A percentile compares a stretch with the other conserved stretches of the same genome.
Evolutionary conservation across 2,888 invertebrate genomes (phyloP).

Genomic region (Eristalis pertinax): DNA sequence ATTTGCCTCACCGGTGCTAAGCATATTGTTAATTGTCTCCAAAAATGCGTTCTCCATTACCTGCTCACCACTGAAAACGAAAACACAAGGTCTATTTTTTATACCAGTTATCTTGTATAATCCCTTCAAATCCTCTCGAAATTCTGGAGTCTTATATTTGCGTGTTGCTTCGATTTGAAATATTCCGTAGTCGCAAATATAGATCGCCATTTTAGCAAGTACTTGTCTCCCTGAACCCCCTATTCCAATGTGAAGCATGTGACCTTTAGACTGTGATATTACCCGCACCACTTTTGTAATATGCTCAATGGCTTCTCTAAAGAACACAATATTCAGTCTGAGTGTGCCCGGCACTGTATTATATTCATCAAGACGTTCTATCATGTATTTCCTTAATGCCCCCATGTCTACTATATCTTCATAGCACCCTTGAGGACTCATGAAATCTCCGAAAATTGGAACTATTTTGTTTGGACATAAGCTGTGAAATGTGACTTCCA

Average conservation of each 20-base stretch:
- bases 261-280: constrained; percentile 91
- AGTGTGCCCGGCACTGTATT: constrained; percentile 90
- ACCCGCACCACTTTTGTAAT: constrained; percentile 91
- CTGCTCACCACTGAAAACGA: constrained; percentile 93
- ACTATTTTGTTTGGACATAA: constrained; percentile 88
- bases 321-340: constrained; percentile 91
- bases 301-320: constrained; percentile 93
- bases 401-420: constrained; percentile 88
- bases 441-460: constrained; percentile 90
- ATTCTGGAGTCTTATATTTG: constrained; percentile 89
- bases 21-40: constrained; percentile 93
- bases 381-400: constrained; percentile 83
- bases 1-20: constrained; percentile 94
- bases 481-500: constrained; percentile 90
- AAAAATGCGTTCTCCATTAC: constrained; percentile 92
- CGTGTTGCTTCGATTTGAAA: constrained; percentile 91
- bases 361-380: constrained; percentile 82
- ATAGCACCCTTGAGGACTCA: constrained; percentile 89
- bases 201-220: constrained; percentile 88
- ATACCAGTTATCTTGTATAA: constrained; percentile 89
- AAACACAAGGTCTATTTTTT: constrained; percentile 88
- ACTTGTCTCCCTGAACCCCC: constrained; percentile 94
- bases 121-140: constrained; percentile 90
- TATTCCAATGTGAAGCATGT: constrained; percentile 92
- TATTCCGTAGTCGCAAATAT: constrained; percentile 89